These are phyloP conservation scores for Athripsodes cinereus DNA, from an alignment of 2,888 invertebrate genomes.

Conservation along the genomic window DNA sequence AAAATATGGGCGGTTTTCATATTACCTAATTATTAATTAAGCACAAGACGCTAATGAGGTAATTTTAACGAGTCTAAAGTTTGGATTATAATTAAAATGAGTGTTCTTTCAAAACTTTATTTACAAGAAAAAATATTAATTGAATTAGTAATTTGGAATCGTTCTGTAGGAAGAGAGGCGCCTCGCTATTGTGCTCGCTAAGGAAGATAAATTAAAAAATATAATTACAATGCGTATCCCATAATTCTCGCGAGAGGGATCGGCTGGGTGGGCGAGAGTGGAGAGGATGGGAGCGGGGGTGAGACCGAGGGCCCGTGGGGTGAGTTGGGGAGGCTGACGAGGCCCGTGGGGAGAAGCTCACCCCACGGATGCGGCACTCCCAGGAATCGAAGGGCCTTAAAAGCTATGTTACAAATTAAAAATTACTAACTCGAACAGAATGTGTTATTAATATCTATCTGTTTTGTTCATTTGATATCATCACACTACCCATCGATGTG, in stretches of 20 bases:
- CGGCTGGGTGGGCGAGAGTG: constrained; percentile 29
- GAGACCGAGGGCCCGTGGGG: constrained; percentile 29
- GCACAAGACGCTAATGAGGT: too few species aligned
- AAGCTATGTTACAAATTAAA: constrained; percentile 23
- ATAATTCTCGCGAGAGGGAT: constrained; percentile 47
- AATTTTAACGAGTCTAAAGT: background rate
- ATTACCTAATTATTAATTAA: too few species aligned
- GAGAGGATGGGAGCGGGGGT: constrained; percentile 33
- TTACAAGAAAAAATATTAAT: constrained; percentile 1
- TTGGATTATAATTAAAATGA: too few species aligned
- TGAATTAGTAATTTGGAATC: constrained; percentile 18
- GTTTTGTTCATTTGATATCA: background rate
- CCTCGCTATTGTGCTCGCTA: constrained; percentile 55
- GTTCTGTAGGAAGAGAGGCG: constrained; percentile 43
- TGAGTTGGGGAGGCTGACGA: constrained; percentile 7
- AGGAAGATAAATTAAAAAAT: constrained; percentile 68
- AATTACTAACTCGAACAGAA: constrained; percentile 15
- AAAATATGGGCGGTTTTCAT: too few species aligned
- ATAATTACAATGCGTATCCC: constrained; percentile 63
- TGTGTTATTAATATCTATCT: constrained; percentile 1
- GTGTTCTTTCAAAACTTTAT: too few species aligned
- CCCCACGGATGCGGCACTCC: constrained; percentile 28
- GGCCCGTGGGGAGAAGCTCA: constrained; percentile 31
- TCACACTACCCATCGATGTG: background rate
- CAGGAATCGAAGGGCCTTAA: constrained; percentile 25